Evolutionary conservation across 2,113 vertebrate species (phyloP).

Genomic region (Nannospalax galili): DNA sequence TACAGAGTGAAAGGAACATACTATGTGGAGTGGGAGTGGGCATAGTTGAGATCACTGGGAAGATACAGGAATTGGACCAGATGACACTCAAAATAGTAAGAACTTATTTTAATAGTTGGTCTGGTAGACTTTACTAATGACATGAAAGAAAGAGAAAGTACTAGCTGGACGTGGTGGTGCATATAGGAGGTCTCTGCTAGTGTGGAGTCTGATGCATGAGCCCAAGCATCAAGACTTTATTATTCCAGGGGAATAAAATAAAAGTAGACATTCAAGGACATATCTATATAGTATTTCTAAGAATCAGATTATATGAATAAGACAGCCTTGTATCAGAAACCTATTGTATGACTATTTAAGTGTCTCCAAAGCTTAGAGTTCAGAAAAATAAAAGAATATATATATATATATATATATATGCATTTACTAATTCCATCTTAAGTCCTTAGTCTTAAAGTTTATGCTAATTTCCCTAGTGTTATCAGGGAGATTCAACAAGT

Average conservation of each 20-base stretch:
- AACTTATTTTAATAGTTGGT: background rate
- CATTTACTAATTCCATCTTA: background rate
- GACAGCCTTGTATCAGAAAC: background rate
- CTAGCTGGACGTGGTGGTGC: background rate
- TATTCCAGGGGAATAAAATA: background rate
- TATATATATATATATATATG: too few species aligned
- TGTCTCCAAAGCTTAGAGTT: background rate
- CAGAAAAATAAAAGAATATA: too few species aligned
- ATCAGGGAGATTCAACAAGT: background rate
- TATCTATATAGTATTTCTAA: background rate
- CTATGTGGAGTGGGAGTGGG: rapidly evolving
- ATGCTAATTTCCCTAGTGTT: background rate
- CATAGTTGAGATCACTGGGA: background rate
- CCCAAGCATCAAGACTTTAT: background rate
- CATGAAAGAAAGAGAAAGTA: background rate
- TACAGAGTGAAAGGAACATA: background rate
- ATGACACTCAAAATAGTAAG: background rate
- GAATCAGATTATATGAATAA: background rate
- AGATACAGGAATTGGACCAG: background rate
- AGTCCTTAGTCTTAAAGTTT: background rate
- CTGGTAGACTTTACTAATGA: background rate
- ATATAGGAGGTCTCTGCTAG: too few species aligned
- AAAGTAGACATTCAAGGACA: background rate
- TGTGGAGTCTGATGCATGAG: background rate
- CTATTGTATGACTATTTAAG: background rate